phyloP scores from a whole-genome alignment of 2,888 invertebrate genomes.

The Polydrusus cervinus region DNA sequence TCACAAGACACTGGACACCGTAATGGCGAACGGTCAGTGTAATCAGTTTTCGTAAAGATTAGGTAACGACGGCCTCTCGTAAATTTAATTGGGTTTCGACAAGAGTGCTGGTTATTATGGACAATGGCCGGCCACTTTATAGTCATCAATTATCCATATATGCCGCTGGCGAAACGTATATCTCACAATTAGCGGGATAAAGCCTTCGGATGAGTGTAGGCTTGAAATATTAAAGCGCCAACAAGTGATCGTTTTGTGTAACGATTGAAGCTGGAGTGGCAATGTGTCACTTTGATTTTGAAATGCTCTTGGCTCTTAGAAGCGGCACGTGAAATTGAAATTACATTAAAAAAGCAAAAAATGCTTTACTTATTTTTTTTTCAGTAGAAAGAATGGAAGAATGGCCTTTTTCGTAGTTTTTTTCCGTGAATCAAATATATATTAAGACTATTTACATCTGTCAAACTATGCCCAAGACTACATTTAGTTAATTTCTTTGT shows the following conservation, averaged over 20 bases:
- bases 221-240: slow-evolving; percentile 59
- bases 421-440: no score
- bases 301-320: background rate
- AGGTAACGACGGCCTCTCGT: slow-evolving; percentile 58
- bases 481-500: no score
- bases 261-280: slow-evolving; percentile 34
- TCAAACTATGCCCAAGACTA: no score
- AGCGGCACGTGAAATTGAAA: no score
- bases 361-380: no score
- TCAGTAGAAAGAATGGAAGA: no score
- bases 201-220: slow-evolving; percentile 55
- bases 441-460: no score
- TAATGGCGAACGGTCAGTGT: slow-evolving; percentile 58
- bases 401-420: no score
- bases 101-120: slow-evolving; percentile 60
- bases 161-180: slow-evolving; percentile 58
- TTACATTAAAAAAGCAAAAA: no score
- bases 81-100: slow-evolving; percentile 61
- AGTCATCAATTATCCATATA: slow-evolving; percentile 62
- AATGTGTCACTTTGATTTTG: slow-evolving; percentile 6
- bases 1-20: slow-evolving; percentile 56
- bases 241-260: slow-evolving; percentile 54
- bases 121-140: slow-evolving; percentile 61
- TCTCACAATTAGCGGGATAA: slow-evolving; percentile 59
- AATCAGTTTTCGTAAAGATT: slow-evolving; percentile 60